Percentiles rank a stretch among this genome's conserved stretches.
Evolutionary conservation across 2,888 invertebrate genomes (phyloP).

Genomic region (Drosophila birchii): DNA sequence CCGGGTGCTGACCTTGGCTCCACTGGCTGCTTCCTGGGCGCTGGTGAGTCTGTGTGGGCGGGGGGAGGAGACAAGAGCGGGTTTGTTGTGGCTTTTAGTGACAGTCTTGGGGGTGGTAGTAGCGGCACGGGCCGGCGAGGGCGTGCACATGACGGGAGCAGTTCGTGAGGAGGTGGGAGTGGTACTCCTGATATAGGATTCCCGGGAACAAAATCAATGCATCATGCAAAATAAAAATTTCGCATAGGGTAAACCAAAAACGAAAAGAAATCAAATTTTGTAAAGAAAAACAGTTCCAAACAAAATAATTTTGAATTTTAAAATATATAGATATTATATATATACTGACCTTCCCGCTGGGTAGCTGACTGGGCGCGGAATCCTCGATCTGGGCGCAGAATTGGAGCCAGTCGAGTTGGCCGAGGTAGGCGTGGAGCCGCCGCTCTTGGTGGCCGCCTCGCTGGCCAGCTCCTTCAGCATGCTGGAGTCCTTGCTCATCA

Average conservation of each 20-base stretch:
- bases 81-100: slow-evolving; percentile 58
- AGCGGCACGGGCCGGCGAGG: slow-evolving; percentile 35
- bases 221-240: slow-evolving; percentile 58
- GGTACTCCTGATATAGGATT: slow-evolving; percentile 55
- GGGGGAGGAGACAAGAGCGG: slow-evolving; percentile 56
- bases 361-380: slow-evolving; percentile 85
- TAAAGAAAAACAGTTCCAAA: slow-evolving; percentile 25
- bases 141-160: slow-evolving; percentile 29
- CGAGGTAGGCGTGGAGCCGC: slow-evolving; percentile 85
- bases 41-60: slow-evolving; percentile 81
- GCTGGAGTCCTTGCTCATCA: slow-evolving; percentile 84
- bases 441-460: slow-evolving; percentile 84
- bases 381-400: slow-evolving; percentile 82
- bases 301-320: slow-evolving; percentile 21
- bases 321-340: background rate
- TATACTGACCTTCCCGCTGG: slow-evolving; percentile 84
- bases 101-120: slow-evolving; percentile 62
- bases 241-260: slow-evolving; percentile 22
- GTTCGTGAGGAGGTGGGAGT: slow-evolving; percentile 45
- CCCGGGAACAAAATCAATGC: slow-evolving; percentile 19
- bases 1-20: slow-evolving; percentile 70
- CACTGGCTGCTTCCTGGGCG: slow-evolving; percentile 76
- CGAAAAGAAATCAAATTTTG: slow-evolving; percentile 56
- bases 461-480: slow-evolving; percentile 84
- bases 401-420: slow-evolving; percentile 64